Conservation (phyloP, 2,797 vertebrate species). For the Sebastiscus tertius region DNA sequence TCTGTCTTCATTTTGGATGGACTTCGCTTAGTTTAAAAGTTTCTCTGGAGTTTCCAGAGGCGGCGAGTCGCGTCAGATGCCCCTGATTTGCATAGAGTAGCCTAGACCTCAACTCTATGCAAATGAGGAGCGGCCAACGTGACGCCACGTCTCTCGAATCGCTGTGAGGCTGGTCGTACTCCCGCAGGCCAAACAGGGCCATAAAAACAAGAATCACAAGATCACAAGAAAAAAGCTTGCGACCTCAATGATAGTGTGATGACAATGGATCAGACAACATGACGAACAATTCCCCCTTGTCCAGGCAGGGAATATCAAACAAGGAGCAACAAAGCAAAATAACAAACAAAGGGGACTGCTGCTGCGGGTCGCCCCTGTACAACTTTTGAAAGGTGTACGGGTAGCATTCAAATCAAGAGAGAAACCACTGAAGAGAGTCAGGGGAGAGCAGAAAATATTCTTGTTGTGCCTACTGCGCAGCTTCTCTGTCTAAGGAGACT, state of each 20-base stretch:
- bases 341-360: neutral
- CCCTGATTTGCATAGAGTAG: too few species aligned
- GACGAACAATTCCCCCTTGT: neutral
- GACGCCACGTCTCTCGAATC: too few species aligned
- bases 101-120: too few species aligned
- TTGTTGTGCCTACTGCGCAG: neutral
- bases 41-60: too few species aligned
- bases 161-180: neutral
- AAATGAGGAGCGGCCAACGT: too few species aligned
- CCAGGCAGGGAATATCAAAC: neutral
- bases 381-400: neutral
- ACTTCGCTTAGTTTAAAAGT: too few species aligned
- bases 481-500: conserved; percentile 6
- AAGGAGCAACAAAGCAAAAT: neutral
- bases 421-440: conserved; percentile 13
- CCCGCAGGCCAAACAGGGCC: neutral
- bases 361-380: neutral
- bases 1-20: too few species aligned
- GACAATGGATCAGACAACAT: neutral
- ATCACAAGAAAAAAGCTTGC: neutral
- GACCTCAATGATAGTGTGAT: neutral
- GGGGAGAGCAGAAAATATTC: neutral
- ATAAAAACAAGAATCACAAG: too few species aligned
- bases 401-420: conserved; percentile 21
- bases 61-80: too few species aligned